Evolutionary conservation across 2,888 invertebrate genomes (phyloP), one percentile per base, ranked within the genome.

Genomic region (Herminia tarsipennalis): DNA sequence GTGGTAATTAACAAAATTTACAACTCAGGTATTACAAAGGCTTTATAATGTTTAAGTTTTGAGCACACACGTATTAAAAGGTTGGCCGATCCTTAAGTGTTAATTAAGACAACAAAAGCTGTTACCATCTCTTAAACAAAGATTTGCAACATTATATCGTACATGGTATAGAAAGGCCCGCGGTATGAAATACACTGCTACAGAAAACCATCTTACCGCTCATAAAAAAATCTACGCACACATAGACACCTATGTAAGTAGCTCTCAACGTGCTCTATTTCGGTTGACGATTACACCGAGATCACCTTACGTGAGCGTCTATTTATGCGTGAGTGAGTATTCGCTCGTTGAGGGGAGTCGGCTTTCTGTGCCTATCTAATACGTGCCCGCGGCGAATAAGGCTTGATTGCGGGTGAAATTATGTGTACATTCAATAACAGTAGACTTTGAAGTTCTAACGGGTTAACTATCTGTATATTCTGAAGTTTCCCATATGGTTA

Each of bases 341-440:
- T n/a, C n/a, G n/a, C n/a, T n/a, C n/a, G n/a, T n/a, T n/a, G n/a
- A n/a, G n/a, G n/a, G n/a, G n/a, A n/a, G n/a, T n/a, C n/a, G n/a
- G n/a, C n/a, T n/a, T n/a, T n/a, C n/a, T n/a, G n/a, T n/a, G n/a
- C n/a, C n/a, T n/a, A n/a, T n/a, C n/a, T n/a, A n/a, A n/a, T n/a
- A n/a, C n/a, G n/a, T n/a, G 34, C 35, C 39, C 22, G 37, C 33
- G 38, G 48, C 29, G 34, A 42, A 49, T 24, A 17, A 39, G 20
- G 32, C 37, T 47, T 57, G 40, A 52, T 62, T 62, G 56, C 49
- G 40, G 56, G 42, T 51, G 32, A 55, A 60, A 64, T 63, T 51
- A 65, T 63, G 61, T 62, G 59, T 52, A 55, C 58, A 56, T 61
- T 56, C 66, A 64, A 59, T 66, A 70, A 74, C 71, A 74, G 70